phyloP scores from a whole-genome alignment of 37 sponge, comb jelly and placozoan genomes.

The Agelas oroides region DNA sequence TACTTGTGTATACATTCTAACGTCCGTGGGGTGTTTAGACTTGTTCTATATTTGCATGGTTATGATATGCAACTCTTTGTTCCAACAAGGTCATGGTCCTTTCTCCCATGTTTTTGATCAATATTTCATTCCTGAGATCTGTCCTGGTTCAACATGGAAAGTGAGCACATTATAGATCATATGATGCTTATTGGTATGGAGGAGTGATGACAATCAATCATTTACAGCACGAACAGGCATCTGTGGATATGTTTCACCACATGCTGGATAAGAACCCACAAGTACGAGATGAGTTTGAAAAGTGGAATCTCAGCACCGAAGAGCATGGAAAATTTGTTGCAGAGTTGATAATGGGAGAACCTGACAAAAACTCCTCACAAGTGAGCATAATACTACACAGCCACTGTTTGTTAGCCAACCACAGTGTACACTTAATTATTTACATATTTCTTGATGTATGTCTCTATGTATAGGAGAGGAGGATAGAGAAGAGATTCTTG shows the following conservation, averaged over 20 bases:
- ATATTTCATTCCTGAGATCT: slow-evolving; percentile 73
- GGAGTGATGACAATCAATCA: no score
- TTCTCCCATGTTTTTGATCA: slow-evolving; percentile 94
- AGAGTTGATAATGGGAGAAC: slow-evolving; percentile 71
- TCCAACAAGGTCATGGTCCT: slow-evolving; percentile 89
- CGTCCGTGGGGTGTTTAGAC: no score
- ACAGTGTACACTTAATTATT: no score
- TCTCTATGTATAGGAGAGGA: slow-evolving; percentile 73
- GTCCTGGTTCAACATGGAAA: slow-evolving; percentile 37
- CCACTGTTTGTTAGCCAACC: no score
- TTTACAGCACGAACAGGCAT: slow-evolving; percentile 89
- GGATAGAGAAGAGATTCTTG: slow-evolving; percentile 87
- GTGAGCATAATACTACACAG: no score
- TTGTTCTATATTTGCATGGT: neutral
- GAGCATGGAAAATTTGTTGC: slow-evolving; percentile 86
- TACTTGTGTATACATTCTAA: no score
- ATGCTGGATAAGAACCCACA: slow-evolving; percentile 76
- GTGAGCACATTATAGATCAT: slow-evolving; percentile 9
- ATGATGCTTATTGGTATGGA: no score
- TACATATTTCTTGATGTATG: slow-evolving; percentile 84
- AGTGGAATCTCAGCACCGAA: slow-evolving; percentile 62
- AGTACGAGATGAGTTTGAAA: slow-evolving; percentile 34
- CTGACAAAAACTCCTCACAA: no score
- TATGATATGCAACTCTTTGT: no score
- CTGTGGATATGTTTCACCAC: slow-evolving; percentile 90